Evolutionary conservation across 2,797 vertebrate species (phyloP).

Genomic region (Podarcis siculus): DNA sequence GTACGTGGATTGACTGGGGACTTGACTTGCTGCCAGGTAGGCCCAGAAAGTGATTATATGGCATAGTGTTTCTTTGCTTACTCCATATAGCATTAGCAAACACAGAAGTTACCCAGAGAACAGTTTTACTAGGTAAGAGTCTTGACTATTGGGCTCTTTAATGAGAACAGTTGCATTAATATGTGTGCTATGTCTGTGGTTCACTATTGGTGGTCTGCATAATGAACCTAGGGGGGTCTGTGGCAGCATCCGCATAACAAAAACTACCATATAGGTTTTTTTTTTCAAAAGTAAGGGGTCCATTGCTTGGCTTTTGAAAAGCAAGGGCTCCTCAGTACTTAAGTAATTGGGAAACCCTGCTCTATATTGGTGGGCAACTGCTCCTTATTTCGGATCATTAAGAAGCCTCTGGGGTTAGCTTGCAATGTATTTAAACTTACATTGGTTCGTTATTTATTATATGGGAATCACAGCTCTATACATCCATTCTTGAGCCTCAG

Average conservation of each 20-base stretch:
- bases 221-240: no score
- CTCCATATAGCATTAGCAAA: conserved; percentile 21
- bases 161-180: conserved; percentile 21
- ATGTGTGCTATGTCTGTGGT: background rate
- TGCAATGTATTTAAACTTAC: conserved; percentile 33
- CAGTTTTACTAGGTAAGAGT: background rate
- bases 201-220: no score
- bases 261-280: no score
- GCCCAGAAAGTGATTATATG: conserved; percentile 11
- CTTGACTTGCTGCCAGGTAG: no score
- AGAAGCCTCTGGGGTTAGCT: background rate
- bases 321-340: no score
- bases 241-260: no score
- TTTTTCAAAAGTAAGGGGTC: no score
- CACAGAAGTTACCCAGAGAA: background rate
- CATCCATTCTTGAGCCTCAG: conserved; percentile 34
- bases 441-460: conserved; percentile 24
- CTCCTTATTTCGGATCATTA: background rate
- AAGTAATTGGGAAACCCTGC: no score
- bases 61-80: conserved; percentile 35
- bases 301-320: no score
- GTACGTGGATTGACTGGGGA: no score
- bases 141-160: conserved; percentile 25
- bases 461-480: conserved; percentile 7
- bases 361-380: background rate